These are phyloP conservation scores for Synanthedon vespiformis DNA, from an alignment of 2,888 invertebrate genomes.

Conservation along the genomic window DNA sequence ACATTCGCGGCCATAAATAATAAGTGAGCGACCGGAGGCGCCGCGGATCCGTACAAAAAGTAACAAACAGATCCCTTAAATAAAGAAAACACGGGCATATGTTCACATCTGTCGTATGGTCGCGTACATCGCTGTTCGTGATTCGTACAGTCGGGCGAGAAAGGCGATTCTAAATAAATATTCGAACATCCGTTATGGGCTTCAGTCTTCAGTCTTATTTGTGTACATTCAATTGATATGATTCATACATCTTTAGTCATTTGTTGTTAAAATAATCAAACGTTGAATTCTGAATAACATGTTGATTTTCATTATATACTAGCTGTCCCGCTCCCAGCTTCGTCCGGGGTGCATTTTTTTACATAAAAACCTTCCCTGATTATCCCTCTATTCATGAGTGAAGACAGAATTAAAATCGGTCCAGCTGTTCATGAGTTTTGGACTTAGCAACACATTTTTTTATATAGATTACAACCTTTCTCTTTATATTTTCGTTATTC, in stretches of 20 bases:
- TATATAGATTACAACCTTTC: no score
- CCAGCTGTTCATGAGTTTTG: no score
- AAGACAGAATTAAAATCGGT: no score
- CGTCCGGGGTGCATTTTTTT: no score
- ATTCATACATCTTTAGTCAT: not conserved
- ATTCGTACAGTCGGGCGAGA: conserved; percentile 29
- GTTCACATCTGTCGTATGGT: conserved; percentile 58
- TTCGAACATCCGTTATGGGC: conserved; percentile 9
- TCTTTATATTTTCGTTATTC: no score
- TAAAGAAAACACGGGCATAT: conserved; percentile 68
- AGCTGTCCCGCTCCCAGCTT: no score
- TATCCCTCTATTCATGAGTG: no score
- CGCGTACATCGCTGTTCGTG: conserved; percentile 9
- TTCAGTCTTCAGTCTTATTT: conserved; percentile 1
- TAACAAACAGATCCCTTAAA: conserved; percentile 68
- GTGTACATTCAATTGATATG: not conserved
- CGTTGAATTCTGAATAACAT: no score
- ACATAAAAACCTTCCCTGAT: no score
- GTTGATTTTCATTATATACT: no score
- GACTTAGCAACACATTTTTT: no score
- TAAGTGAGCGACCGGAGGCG: conserved; percentile 66
- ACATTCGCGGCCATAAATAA: conserved; percentile 63
- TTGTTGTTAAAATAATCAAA: no score
- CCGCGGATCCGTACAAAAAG: conserved; percentile 63
- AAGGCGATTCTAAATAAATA: conserved; percentile 25